A percentile compares a stretch with the other conserved stretches of the same genome.
phyloP scores from a whole-genome alignment of 2,888 invertebrate species.

The Mesoligia furuncula region DNA sequence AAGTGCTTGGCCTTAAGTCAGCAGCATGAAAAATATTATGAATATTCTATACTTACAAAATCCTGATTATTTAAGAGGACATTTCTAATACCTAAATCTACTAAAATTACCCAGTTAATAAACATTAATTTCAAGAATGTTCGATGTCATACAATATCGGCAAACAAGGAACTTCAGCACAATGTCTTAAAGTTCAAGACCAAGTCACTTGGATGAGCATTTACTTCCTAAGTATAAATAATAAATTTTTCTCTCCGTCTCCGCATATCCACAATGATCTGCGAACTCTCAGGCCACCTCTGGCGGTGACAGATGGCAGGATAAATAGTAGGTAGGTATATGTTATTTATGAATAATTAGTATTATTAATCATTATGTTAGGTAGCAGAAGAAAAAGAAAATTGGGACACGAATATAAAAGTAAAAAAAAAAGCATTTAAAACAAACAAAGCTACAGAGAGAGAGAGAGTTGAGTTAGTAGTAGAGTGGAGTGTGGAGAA shows the following conservation, averaged over 20 bases:
- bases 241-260: constrained; percentile 7
- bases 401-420: no score
- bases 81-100: neutral
- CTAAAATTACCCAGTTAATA: neutral
- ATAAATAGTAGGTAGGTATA: neutral
- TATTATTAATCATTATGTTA: neutral
- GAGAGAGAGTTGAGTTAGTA: no score
- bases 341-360: neutral
- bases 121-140: constrained; percentile 1
- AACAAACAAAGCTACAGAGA: no score
- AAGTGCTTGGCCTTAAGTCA: neutral
- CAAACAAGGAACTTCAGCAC: constrained; percentile 33
- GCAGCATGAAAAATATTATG: neutral
- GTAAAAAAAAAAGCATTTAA: no score
- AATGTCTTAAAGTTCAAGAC: constrained; percentile 49
- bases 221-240: constrained; percentile 12
- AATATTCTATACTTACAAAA: neutral
- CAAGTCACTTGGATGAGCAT: constrained; percentile 33
- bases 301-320: neutral
- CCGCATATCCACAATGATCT: constrained; percentile 7
- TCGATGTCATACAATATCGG: constrained; percentile 18
- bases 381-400: neutral
- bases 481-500: neutral
- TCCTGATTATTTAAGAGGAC: neutral
- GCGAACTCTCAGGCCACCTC: neutral